Percentiles rank a stretch among this genome's conserved stretches.
Conservation (phyloP, 2,888 invertebrate genomes). For the Ophion slaviceki region DNA sequence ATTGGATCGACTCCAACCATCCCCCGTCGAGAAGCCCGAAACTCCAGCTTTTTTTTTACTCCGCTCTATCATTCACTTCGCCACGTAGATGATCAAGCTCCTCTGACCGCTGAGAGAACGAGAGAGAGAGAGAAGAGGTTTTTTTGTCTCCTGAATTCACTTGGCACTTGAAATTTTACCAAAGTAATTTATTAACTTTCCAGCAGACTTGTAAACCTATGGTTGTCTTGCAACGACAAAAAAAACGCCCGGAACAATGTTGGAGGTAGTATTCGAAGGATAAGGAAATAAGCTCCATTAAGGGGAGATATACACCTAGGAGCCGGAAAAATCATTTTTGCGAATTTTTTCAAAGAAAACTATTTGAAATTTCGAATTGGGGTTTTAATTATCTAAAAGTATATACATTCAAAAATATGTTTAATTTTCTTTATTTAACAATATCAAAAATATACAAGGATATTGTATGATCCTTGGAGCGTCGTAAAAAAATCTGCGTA, state of each 20-base stretch:
- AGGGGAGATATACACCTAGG: too few species aligned
- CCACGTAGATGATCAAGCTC: conserved; percentile 28
- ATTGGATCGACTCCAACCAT: conserved; percentile 77
- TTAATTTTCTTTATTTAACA: too few species aligned
- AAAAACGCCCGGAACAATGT: background rate
- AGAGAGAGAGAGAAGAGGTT: conserved; percentile 9
- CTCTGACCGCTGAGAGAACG: conserved; percentile 11
- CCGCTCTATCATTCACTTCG: conserved; percentile 42
- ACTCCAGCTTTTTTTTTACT: conserved; percentile 26
- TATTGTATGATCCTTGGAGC: too few species aligned
- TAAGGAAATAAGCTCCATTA: too few species aligned
- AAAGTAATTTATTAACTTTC: conserved; percentile 32
- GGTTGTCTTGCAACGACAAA: background rate
- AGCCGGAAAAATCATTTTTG: too few species aligned
- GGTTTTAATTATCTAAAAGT: too few species aligned
- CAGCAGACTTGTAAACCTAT: background rate
- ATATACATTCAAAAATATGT: too few species aligned
- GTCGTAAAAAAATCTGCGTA: too few species aligned
- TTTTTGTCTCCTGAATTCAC: conserved; percentile 32
- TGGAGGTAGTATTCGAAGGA: background rate
- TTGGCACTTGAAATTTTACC: conserved; percentile 52
- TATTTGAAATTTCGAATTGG: too few species aligned
- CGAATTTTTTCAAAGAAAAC: too few species aligned
- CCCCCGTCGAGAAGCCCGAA: conserved; percentile 47
- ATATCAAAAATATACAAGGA: too few species aligned